Base-by-base conservation (phyloP, 2,797 vertebrate species). In the Lacerta bilineata region DNA sequence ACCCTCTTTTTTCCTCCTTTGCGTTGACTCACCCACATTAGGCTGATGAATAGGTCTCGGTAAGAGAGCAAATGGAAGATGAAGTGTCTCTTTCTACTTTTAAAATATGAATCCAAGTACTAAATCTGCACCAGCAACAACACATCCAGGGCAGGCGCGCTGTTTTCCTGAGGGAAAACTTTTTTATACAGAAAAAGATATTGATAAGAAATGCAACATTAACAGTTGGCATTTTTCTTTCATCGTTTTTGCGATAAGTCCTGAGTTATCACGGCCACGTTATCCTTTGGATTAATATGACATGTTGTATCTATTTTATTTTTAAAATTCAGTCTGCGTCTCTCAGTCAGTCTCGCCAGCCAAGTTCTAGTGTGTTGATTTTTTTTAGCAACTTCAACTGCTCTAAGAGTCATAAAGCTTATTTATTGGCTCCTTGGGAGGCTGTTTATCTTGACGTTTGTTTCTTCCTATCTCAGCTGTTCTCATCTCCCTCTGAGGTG, bases 371-470 rank as follows among this genome's bases (percentile, higher is more conserved):
- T 91, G 92, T 41, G 33, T 8, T 77, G 39, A 33, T 33, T 33
- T 3, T 87, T 91, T 93, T 93, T 86, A 92, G 90, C 90, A 89
- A 92, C 91, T 94, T 91, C 89, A 94, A 92, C 88, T 90, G 87
- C 91, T 90, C 74, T 86, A 88, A 91, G 66, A 87, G 83, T 91
- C 83, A 91, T 90, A 91, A 91, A 88, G 90, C 86, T 93, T 94
- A 94, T 95, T 94, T 95, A 94, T 92, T 0, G 10, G 90, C 92
- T 94, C 90, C 92, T 92, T 80, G 92, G 74, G 64, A 90, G 80
- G 92, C 91, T 90, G 90, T 92, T 94, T 92, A 93, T 95, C 95
- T 95, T 92, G 91, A n/a, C 92, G 92, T 94, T 94, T 91, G 89
- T 94, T 93, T 90, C 90, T 93, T 87, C 91, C 94, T 92, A 83